These are phyloP conservation scores for Drosophila lini DNA, from an alignment of 1,140 invertebrate species.

Conservation along the genomic window DNA sequence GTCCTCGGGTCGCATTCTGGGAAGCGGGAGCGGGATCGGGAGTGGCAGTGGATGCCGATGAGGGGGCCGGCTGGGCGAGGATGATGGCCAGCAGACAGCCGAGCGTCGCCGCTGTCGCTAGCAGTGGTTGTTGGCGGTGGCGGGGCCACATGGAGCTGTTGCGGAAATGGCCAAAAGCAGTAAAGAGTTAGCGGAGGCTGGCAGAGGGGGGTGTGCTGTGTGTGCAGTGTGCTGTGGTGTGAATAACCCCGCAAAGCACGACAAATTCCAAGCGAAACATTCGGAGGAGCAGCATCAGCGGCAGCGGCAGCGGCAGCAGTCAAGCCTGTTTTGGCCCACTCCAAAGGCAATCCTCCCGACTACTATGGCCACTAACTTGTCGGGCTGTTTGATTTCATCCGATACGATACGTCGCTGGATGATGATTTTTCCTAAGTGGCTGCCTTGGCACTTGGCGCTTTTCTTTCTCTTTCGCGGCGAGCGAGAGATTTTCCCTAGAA, in stretches of 20 bases:
- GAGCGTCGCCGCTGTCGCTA: slow-evolving; percentile 60
- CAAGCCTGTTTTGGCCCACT: slow-evolving; percentile 60
- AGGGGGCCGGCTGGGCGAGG: slow-evolving; percentile 37
- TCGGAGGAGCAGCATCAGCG: slow-evolving; percentile 37
- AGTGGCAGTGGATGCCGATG: slow-evolving; percentile 13
- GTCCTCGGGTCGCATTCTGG: slow-evolving; percentile 62
- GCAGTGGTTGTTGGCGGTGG: slow-evolving; percentile 59
- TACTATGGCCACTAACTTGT: slow-evolving; percentile 49
- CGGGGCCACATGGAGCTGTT: slow-evolving; percentile 69
- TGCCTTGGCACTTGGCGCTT: slow-evolving; percentile 52
- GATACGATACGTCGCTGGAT: slow-evolving; percentile 63
- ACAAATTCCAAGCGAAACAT: slow-evolving; percentile 51
- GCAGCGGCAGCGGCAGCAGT: slow-evolving; percentile 46
- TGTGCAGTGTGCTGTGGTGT: slow-evolving; percentile 20
- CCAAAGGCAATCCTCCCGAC: slow-evolving; percentile 36
- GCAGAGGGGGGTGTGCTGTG: neutral
- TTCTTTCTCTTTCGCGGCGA: slow-evolving; percentile 53
- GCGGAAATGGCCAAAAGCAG: slow-evolving; percentile 52
- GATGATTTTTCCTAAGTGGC: slow-evolving; percentile 71
- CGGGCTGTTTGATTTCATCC: slow-evolving; percentile 65
- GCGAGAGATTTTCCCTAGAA: slow-evolving; percentile 67
- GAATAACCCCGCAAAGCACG: slow-evolving; percentile 51
- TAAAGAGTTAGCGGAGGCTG: slow-evolving; percentile 34
- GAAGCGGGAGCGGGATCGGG: slow-evolving; percentile 28
- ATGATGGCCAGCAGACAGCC: slow-evolving; percentile 64